Base-by-base conservation (phyloP, 1,140 invertebrate genomes). In the Neoseiulus cucumeris region DNA sequence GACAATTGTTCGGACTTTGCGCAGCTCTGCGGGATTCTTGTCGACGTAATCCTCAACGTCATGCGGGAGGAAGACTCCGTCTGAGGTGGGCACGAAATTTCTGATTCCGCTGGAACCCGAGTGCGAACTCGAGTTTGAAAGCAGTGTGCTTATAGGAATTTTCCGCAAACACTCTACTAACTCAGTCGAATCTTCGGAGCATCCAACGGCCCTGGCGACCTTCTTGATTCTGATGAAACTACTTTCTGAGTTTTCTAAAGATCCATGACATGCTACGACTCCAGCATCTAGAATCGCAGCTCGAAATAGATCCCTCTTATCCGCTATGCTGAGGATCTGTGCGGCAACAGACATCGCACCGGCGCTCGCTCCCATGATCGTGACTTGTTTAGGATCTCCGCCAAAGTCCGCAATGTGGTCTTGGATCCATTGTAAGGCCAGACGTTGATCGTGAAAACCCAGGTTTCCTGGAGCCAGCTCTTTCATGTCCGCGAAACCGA, bases 401-500 rank as follows among this genome's bases (percentile, higher is more conserved):
- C 74, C 71, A 66, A 79, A 79, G 44, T 41, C 44, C 25, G 47
- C 51, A 22, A 79, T 79, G 65, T 77, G 76, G 29, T 74, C 70
- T 68, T 73, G 72, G 14, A 79, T 69, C 71, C 75, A 79, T 67
- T 76, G 68, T 41, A 79, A 66, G 0, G 75, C 75, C 41, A 71
- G 64, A 1, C 73, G 45, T 67, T 77, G 76, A 66, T 79, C 78
- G 68, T 72, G 74, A 65, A 79, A 68, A 25, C 78, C 78, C 71
- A 74, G 76, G 70, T 79, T 79, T 7, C 78, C 78, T 7, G 71
- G 70, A 2, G 74, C 70, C 64, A 72, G 71, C n/a, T 70, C 67
- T 20, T 59, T n/a, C 22, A 59, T 59, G 14, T 17, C 22, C 2
- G 25, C 51, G 51, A 59, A 59, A 17, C 93, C 93, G 70, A 98